Conservation (phyloP, 2,113 vertebrate genomes). For the Oryctolagus cuniculus region mOryCun1.1 NC_091445.1:54386501-54387000, state of each 20-base stretch:
- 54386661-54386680: background rate
- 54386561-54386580: background rate
- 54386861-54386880: constrained; percentile 42
- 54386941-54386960: background rate
- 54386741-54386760: background rate
- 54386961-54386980: background rate
- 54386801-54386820: background rate
- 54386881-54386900: constrained; percentile 57
- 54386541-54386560: accelerated
- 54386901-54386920: constrained; percentile 4
- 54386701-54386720: background rate
- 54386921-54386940: background rate
- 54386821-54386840: background rate
- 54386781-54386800: background rate
- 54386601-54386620: background rate
- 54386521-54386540: background rate
- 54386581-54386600: background rate
- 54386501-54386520: background rate
- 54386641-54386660: background rate
- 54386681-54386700: background rate
- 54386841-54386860: background rate
- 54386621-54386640: background rate
- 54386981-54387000: background rate
- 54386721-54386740: background rate
- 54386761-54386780: background rate